A percentile compares a stretch with the other conserved stretches of the same genome.
Evolutionary conservation across 2,888 invertebrate species (phyloP).

Genomic region (Sclerodermus sp.): DNA sequence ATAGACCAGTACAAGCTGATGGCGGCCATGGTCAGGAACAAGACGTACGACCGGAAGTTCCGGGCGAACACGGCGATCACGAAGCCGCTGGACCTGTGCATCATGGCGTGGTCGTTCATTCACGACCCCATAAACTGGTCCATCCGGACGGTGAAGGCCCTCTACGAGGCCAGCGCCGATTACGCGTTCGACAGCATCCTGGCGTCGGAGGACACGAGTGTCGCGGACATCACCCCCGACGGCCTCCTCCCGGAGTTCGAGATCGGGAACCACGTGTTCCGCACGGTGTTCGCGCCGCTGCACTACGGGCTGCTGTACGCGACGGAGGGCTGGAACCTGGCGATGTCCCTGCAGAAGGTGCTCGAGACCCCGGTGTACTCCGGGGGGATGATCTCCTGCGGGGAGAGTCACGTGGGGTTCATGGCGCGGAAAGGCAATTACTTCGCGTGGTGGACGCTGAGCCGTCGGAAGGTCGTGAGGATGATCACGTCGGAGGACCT

Average conservation of each 20-base stretch:
- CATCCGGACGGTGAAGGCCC: slow-evolving; percentile 35
- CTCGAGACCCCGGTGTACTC: slow-evolving; percentile 43
- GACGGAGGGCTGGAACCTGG: slow-evolving; percentile 43
- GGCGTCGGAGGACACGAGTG: slow-evolving; percentile 38
- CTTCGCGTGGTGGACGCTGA: slow-evolving; percentile 51
- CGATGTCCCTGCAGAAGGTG: slow-evolving; percentile 43
- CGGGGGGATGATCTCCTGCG: slow-evolving; percentile 43
- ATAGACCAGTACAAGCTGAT: neutral
- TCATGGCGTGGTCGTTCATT: slow-evolving; percentile 51
- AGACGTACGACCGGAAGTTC: slow-evolving; percentile 38
- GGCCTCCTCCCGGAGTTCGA: slow-evolving; percentile 41
- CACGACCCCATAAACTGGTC: slow-evolving; percentile 49
- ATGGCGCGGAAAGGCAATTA: slow-evolving; percentile 36
- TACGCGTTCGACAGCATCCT: slow-evolving; percentile 41
- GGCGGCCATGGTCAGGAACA: slow-evolving; percentile 11
- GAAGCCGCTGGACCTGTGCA: slow-evolving; percentile 46
- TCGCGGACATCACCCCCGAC: slow-evolving; percentile 31
- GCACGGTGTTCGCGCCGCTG: slow-evolving; percentile 42
- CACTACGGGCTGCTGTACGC: slow-evolving; percentile 41
- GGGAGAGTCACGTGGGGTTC: slow-evolving; percentile 41
- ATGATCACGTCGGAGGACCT: slow-evolving; percentile 37
- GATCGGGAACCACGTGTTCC: slow-evolving; percentile 48
- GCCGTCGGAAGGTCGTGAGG: slow-evolving; percentile 37
- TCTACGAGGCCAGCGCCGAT: slow-evolving; percentile 42
- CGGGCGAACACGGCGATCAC: slow-evolving; percentile 26